These are phyloP conservation scores for Bradypus variegatus DNA, from an alignment of 2,797 vertebrate genomes.

Conservation along the genomic window DNA sequence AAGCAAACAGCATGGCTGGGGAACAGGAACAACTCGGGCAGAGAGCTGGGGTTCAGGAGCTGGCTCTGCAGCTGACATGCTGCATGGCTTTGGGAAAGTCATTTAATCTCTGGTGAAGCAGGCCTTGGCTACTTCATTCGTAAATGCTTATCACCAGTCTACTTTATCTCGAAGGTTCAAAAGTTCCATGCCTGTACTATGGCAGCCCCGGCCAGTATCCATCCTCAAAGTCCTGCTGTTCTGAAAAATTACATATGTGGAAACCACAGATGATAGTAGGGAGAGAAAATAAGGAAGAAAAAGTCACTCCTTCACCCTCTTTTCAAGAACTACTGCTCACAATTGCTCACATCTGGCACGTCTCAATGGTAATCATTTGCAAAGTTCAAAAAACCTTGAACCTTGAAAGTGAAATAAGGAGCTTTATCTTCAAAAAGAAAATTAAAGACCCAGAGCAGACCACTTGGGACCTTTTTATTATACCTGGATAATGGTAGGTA, in stretches of 20 bases:
- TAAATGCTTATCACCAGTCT: neutral
- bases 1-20: neutral
- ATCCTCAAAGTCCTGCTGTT: neutral
- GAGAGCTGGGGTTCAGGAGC: neutral
- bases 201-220: neutral
- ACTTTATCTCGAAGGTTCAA: neutral
- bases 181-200: neutral
- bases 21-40: too few species aligned
- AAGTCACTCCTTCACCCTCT: neutral
- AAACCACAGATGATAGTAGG: neutral
- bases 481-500: conserved; percentile 52
- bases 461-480: conserved; percentile 56
- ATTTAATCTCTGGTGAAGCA: neutral
- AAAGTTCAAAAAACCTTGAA: conserved; percentile 43
- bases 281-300: neutral
- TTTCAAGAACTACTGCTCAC: conserved; percentile 14
- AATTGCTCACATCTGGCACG: conserved; percentile 39
- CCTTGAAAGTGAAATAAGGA: conserved; percentile 58
- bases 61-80: neutral
- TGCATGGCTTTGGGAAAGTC: neutral
- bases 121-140: neutral
- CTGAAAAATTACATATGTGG: neutral
- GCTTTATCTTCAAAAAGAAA: conserved; percentile 63
- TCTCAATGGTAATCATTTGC: conserved; percentile 36
- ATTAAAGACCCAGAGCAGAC: conserved; percentile 52